These are phyloP conservation scores for Silvanus unidentatus DNA, from an alignment of 2,888 invertebrate species.

Conservation along the genomic window DNA sequence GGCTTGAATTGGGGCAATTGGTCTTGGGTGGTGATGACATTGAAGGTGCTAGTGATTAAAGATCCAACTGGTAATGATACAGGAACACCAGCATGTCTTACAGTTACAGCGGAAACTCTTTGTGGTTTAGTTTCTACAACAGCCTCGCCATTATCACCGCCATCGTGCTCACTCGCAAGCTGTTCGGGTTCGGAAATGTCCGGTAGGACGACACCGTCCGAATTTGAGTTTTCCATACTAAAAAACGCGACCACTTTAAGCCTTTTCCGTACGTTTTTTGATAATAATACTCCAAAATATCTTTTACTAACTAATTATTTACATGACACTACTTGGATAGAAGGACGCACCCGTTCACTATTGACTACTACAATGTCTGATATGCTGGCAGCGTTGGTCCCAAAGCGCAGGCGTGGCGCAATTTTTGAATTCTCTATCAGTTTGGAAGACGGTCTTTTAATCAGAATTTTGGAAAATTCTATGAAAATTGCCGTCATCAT, in stretches of 20 bases:
- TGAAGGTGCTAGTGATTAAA: conserved; percentile 75
- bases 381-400: conserved; percentile 35
- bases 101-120: conserved; percentile 40
- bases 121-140: conserved; percentile 38
- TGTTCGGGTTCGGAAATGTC: conserved; percentile 67
- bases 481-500: too few relatives aligned
- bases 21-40: conserved; percentile 80
- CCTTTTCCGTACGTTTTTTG: conserved; percentile 10
- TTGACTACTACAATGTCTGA: conserved; percentile 37
- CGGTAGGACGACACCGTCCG: conserved; percentile 65
- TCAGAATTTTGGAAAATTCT: too few relatives aligned
- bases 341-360: conserved; percentile 32
- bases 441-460: too few relatives aligned
- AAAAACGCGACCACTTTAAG: conserved; percentile 25
- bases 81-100: conserved; percentile 49
- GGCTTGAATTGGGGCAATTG: conserved; percentile 80
- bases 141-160: conserved; percentile 50
- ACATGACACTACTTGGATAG: neutral
- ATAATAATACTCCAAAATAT: neutral
- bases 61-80: conserved; percentile 74
- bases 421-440: conserved; percentile 21
- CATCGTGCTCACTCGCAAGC: conserved; percentile 57
- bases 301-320: conserved; percentile 7
- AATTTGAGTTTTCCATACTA: conserved; percentile 48
- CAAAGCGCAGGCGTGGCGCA: conserved; percentile 36